phyloP scores from a whole-genome alignment of 2,797 vertebrate species.

The Macrochelys suwanniensis region DNA sequence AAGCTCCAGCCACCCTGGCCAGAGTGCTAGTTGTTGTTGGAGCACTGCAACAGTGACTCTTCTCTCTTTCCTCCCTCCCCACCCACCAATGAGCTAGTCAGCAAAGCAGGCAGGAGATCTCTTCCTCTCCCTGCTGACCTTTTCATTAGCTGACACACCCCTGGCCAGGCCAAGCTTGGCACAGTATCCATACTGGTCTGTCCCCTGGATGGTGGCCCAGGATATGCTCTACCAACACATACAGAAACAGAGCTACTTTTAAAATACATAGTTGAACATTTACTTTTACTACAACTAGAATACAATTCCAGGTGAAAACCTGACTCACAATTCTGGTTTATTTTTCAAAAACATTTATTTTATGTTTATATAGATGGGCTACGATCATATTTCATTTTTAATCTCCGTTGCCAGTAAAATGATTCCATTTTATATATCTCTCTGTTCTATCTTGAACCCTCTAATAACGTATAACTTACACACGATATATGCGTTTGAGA shows the following conservation, averaged over 20 bases:
- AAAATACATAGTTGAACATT: neutral
- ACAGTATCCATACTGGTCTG: neutral
- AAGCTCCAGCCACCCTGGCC: neutral
- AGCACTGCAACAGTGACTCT: neutral
- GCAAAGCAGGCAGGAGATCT: neutral
- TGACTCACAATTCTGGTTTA: conserved; percentile 37
- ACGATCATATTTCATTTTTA: neutral
- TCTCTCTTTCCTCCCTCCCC: neutral
- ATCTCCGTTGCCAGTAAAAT: neutral
- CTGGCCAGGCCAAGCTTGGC: neutral
- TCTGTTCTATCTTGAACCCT: neutral
- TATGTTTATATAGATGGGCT: neutral
- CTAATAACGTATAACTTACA: neutral
- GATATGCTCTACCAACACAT: fast-evolving
- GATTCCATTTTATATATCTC: neutral
- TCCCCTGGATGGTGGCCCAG: neutral
- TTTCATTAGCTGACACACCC: neutral
- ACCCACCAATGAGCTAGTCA: neutral
- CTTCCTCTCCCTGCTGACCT: neutral
- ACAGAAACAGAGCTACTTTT: neutral
- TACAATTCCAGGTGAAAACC: conserved; percentile 22
- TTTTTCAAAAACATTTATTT: conserved; percentile 36
- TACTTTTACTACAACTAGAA: conserved; percentile 17
- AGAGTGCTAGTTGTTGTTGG: neutral
- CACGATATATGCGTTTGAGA: neutral